phyloP scores from a whole-genome alignment of 2,113 vertebrate genomes.

The Lophochroa leadbeateri region DNA sequence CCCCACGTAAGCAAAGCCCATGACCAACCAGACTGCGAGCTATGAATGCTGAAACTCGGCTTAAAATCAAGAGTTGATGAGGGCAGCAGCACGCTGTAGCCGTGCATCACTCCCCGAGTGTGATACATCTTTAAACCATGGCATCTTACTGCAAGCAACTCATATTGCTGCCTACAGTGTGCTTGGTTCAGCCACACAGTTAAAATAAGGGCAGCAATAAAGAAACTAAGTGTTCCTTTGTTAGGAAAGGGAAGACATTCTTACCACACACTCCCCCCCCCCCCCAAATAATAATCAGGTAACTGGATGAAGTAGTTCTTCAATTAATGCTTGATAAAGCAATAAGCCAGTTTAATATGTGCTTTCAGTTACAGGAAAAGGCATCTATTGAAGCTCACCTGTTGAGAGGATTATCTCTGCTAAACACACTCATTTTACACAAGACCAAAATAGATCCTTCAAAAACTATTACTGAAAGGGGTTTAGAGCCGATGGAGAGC shows the following conservation, averaged over 20 bases:
- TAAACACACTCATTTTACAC: slow-evolving; percentile 43
- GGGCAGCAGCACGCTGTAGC: neutral
- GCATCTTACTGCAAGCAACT: neutral
- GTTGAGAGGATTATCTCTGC: slow-evolving; percentile 63
- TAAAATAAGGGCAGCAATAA: neutral
- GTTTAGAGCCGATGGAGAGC: slow-evolving; percentile 4
- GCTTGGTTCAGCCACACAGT: neutral
- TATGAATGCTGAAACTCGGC: neutral
- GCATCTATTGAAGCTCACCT: slow-evolving; percentile 51
- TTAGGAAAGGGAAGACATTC: neutral
- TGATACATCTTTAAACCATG: neutral
- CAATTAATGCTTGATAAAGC: slow-evolving; percentile 37
- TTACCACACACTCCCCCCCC: neutral
- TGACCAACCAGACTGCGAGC: neutral
- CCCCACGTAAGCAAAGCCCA: neutral
- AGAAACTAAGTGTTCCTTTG: neutral
- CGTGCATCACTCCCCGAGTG: neutral
- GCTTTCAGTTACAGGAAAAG: slow-evolving; percentile 2
- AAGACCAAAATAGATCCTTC: slow-evolving; percentile 47
- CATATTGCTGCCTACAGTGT: neutral
- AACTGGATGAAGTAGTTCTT: slow-evolving; percentile 26
- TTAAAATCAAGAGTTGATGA: neutral
- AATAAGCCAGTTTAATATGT: neutral
- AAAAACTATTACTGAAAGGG: slow-evolving; percentile 38
- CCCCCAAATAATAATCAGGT: neutral